Percentiles rank a stretch among this genome's conserved stretches.
Conservation (phyloP, 2,797 vertebrate species). For the Chelmon rostratus region DNA sequence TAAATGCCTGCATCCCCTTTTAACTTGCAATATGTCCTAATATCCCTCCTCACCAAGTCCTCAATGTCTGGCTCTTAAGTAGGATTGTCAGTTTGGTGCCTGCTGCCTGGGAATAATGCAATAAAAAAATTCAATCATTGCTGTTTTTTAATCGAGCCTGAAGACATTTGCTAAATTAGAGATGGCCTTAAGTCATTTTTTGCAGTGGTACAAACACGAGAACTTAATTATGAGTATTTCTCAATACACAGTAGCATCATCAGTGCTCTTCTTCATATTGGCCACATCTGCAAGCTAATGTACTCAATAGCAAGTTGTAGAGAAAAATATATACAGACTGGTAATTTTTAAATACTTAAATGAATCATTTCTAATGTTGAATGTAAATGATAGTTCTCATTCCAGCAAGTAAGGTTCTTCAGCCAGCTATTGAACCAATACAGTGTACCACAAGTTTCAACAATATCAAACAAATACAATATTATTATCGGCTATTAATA, state of each 20-base stretch:
- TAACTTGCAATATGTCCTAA: slow-evolving; percentile 36
- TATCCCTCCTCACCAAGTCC: slow-evolving; percentile 40
- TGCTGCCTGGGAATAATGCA: slow-evolving; percentile 62
- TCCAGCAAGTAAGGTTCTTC: slow-evolving; percentile 75
- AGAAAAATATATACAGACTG: slow-evolving; percentile 72
- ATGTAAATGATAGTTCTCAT: slow-evolving; percentile 70
- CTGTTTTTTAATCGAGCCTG: slow-evolving; percentile 49
- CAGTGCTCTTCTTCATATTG: slow-evolving; percentile 66
- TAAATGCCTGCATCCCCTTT: slow-evolving; percentile 51
- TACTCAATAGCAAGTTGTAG: slow-evolving; percentile 68
- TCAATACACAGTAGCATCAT: slow-evolving; percentile 64
- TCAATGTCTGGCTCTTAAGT: slow-evolving; percentile 50
- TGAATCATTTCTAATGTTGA: slow-evolving; percentile 51
- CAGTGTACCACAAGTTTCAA: slow-evolving; percentile 68
- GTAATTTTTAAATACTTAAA: slow-evolving; percentile 57
- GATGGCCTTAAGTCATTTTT: slow-evolving; percentile 43
- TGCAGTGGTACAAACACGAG: slow-evolving; percentile 68
- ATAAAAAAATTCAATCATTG: slow-evolving; percentile 42
- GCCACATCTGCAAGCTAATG: slow-evolving; percentile 70
- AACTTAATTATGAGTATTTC: slow-evolving; percentile 61
- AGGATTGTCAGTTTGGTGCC: slow-evolving; percentile 75
- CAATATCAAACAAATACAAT: slow-evolving; percentile 78
- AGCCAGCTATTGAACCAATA: slow-evolving; percentile 73
- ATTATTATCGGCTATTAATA: slow-evolving; percentile 73
- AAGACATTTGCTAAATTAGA: slow-evolving; percentile 55